Percentiles rank a stretch among this genome's conserved stretches.
phyloP scores from a whole-genome alignment of 2,888 invertebrate genomes.

The Taenaris catops region DNA sequence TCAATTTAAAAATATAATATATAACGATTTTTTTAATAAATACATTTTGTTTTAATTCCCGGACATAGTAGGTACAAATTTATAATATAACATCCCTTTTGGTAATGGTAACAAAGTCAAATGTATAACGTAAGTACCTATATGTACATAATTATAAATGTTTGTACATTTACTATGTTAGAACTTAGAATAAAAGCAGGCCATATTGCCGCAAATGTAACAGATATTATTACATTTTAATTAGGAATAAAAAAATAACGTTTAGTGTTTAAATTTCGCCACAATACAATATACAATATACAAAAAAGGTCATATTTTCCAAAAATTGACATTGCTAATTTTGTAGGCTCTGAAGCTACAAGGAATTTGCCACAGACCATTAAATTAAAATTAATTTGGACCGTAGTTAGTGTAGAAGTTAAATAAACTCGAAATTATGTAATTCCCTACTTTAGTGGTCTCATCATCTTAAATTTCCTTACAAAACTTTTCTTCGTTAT shows the following conservation, averaged over 20 bases:
- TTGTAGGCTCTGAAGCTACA: constrained; percentile 5
- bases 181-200: constrained; percentile 11
- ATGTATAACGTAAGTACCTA: constrained; percentile 5
- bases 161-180: constrained; percentile 8
- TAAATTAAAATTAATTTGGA: constrained; percentile 7
- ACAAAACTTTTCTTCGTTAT: constrained; percentile 12
- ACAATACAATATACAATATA: constrained; percentile 9
- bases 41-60: constrained; percentile 9
- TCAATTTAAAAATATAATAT: constrained; percentile 11
- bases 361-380: constrained; percentile 8
- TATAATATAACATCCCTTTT: constrained; percentile 11
- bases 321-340: constrained; percentile 4
- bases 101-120: constrained; percentile 11
- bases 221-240: constrained; percentile 2
- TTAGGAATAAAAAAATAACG: constrained; percentile 5
- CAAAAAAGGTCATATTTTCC: not conserved
- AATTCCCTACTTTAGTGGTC: constrained; percentile 12
- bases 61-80: constrained; percentile 16
- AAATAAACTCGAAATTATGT: constrained; percentile 3
- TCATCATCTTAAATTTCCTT: constrained; percentile 8
- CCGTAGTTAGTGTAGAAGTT: constrained; percentile 3
- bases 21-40: constrained; percentile 3
- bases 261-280: not conserved
- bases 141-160: constrained; percentile 12
- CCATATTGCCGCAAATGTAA: constrained; percentile 1